Base-by-base conservation (phyloP, 2,888 invertebrate species). In the Amphipyra tragopoginis region DNA sequence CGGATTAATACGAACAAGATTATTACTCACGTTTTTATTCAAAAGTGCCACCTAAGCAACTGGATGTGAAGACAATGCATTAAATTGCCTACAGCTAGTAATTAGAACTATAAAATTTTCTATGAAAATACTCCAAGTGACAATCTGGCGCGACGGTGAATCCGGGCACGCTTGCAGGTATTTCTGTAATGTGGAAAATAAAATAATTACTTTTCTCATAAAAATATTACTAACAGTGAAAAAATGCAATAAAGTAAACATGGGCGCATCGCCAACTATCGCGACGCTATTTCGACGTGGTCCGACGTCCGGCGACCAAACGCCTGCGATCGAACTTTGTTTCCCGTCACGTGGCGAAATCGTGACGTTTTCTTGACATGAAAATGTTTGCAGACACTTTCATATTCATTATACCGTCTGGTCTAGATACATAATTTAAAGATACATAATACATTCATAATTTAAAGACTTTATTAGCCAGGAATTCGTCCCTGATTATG, bases 221-320 rank as follows among this genome's bases (percentile, higher is more conserved):
- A 83, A 85, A 85, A 81, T 80, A 83, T 85, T 82, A 77, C 75
- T 80, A 75, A 75, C 81, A 75, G 79, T 79, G 81, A 83, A 87
- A 87, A 90, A 90, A 90, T 86, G 88, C 85, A 86, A 83, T 85
- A 86, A 88, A 86, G 85, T 86, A 84, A 83, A 84, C 70, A 81
- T 73, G 90, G 93, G 93, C 91, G 76, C 71, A 50, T 55, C 75
- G 93, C 93, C 93, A 93, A 91, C 73, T 85, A 86, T 75, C 84
- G 84, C 84, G 84, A 82, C 87, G 83, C 83, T 87, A 88, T 93
- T 92, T 90, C 88, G 84, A 90, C 89, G 87, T 85, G 73, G 80
- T 78, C 75, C 84, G 80, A 72, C 78, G 86, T 85, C 82, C 85
- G 83, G 76, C 60, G 64, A 59, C 63, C 52, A 33, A 60, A 60